Conservation (phyloP, 2,797 vertebrate genomes). For the Bryconaethiops microstoma region DNA sequence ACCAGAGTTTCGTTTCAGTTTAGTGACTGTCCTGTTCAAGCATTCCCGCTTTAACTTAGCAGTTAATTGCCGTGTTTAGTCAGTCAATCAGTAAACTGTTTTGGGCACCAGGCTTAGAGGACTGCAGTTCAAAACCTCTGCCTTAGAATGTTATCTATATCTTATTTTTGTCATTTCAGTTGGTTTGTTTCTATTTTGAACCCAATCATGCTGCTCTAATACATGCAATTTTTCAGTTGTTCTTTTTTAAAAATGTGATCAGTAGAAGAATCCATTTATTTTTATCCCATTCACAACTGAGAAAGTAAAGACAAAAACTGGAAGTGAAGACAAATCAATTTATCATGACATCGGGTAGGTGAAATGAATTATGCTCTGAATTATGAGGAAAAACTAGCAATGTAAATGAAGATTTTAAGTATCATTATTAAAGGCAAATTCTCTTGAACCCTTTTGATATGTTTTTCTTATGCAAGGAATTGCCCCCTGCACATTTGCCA, state of each 20-base stretch:
- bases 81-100: too few species aligned
- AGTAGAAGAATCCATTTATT: neutral
- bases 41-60: too few species aligned
- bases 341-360: neutral
- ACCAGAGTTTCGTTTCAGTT: too few species aligned
- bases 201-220: neutral
- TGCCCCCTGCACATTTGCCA: neutral
- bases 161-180: neutral
- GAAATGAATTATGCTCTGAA: neutral
- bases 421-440: neutral
- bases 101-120: too few species aligned
- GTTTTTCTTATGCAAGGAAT: slow-evolving; percentile 2
- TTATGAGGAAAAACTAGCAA: neutral
- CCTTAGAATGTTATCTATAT: neutral
- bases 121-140: too few species aligned
- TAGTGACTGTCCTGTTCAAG: too few species aligned
- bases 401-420: neutral
- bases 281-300: neutral
- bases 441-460: neutral
- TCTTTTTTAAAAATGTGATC: neutral
- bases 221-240: neutral
- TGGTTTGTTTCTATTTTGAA: neutral
- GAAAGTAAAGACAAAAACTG: neutral
- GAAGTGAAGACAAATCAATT: neutral
- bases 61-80: too few species aligned